Percentiles rank a stretch among this genome's conserved stretches.
Conservation (phyloP, 2,888 invertebrate genomes). For the Tenthredo scrophulariae region DNA sequence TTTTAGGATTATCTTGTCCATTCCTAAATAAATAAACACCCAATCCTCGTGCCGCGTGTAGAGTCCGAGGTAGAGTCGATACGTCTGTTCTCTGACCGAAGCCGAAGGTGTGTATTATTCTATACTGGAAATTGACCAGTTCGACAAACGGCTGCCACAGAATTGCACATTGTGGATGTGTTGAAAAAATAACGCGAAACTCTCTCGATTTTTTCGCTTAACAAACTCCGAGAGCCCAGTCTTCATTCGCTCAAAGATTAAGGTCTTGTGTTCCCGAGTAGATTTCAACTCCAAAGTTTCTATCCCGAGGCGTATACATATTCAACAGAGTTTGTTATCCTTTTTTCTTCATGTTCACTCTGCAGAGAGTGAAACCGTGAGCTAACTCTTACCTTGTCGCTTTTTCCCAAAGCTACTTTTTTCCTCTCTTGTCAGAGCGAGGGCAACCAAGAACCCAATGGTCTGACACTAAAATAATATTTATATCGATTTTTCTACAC, state of each 20-base stretch:
- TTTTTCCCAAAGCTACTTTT: not conserved
- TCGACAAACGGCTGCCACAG: not conserved
- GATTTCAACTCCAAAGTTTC: constrained; percentile 11
- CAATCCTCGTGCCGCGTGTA: not conserved
- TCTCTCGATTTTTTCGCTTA: not conserved
- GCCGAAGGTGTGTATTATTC: not conserved
- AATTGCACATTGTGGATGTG: constrained; percentile 2
- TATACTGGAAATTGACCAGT: not conserved
- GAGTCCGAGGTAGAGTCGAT: too few species aligned
- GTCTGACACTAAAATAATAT: not conserved
- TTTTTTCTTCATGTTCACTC: not conserved
- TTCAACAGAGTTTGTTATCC: not conserved
- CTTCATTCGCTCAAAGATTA: not conserved
- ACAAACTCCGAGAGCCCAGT: not conserved
- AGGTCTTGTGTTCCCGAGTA: not conserved
- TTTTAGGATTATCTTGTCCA: constrained; percentile 18
- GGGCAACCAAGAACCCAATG: not conserved
- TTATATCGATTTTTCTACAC: not conserved
- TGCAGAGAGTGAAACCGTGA: not conserved
- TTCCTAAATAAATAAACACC: constrained; percentile 31
- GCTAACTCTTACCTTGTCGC: not conserved
- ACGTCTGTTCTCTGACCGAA: not conserved
- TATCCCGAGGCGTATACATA: not conserved
- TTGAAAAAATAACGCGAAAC: not conserved
- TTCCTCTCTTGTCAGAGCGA: not conserved